Evolutionary conservation across 2,113 vertebrate genomes (phyloP), one percentile per base, ranked within the genome.

Genomic region (Seriola quinqueradiata): DNA sequence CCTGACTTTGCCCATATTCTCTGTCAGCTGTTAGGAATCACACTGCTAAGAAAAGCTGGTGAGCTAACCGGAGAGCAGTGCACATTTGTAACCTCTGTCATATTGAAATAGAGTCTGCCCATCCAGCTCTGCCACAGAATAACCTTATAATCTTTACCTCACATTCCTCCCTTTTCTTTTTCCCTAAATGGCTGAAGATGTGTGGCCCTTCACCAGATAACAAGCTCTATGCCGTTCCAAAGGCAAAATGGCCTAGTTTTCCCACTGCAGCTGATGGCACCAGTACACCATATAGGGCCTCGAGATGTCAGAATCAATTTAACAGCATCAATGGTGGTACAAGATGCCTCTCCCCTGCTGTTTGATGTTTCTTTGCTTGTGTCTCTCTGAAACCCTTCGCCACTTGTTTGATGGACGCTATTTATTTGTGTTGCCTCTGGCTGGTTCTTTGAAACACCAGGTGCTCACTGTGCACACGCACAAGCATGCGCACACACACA

Each of bases 271-370:
- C 52, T 85, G 70, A 66, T 75, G 82, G 86, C 76, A 66, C 75
- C 57, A 32, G 17, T 69, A 25, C 28, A 66, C 54, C 25, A 50
- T 59, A 77, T 52, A 44, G 48, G 68, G 71, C 73, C 67, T 69
- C 40, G 65, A 86, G 75, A 91, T 90, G 94, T 91, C 92, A 87
- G 69, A 93, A 89, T 90, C 70, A 83, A 92, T 93, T 91, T 86
- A 85, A 88, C 82, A 86, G 75, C 84, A 84, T 75, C 79, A 70
- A 75, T 40, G 78, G 75, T 38, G 52, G 79, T 50, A 84, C 60
- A 84, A 79, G 84, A 89, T 83, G 69, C 58, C 69, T 60, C 77
- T 80, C 77, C 85, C 75, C 72, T 75, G 66, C 80, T 7, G 67
- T 92, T 86, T 84, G 82, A 87, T 86, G 83, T 83, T 82, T 63